A percentile compares a stretch with the other conserved stretches of the same genome.
Conservation (phyloP, 2,888 invertebrate species). For the Lasioglossum malachurum region DNA sequence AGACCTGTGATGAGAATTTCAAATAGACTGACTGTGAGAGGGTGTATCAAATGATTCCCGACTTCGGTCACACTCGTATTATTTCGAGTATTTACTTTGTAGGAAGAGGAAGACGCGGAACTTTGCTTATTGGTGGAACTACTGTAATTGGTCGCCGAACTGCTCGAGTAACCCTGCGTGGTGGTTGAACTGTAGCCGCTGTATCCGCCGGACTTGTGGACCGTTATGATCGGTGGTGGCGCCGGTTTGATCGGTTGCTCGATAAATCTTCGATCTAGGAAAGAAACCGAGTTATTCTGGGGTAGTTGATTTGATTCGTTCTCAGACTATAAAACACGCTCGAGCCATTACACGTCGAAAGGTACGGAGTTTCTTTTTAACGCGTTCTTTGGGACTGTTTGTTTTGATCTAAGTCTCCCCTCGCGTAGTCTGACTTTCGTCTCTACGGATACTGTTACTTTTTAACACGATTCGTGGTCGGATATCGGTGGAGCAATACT, state of each 20-base stretch:
- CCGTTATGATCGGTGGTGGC: conserved; percentile 87
- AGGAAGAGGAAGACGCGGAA: conserved; percentile 73
- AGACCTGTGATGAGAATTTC: not conserved
- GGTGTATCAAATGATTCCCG: not conserved
- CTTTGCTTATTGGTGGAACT: conserved; percentile 71
- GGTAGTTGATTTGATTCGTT: too few species aligned
- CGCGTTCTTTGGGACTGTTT: not conserved
- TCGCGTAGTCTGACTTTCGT: too few species aligned
- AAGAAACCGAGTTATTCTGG: not conserved
- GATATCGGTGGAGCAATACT: too few species aligned
- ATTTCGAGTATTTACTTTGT: conserved; percentile 64
- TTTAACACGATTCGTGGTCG: too few species aligned
- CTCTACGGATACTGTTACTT: too few species aligned
- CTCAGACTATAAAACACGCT: not conserved
- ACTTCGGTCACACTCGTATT: not conserved
- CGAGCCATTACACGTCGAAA: not conserved
- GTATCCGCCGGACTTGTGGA: conserved; percentile 85
- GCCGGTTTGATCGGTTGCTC: conserved; percentile 94
- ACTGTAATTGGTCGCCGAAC: conserved; percentile 66
- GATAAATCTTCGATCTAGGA: conserved; percentile 92
- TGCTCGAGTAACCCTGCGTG: conserved; percentile 74
- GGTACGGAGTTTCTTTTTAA: not conserved
- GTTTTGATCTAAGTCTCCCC: not conserved
- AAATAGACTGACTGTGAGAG: not conserved
- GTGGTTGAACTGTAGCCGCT: conserved; percentile 83